Evolutionary conservation across 1,140 invertebrate species (phyloP), one percentile per base, ranked within the genome.

Genomic region (Cyclina sinensis): DNA sequence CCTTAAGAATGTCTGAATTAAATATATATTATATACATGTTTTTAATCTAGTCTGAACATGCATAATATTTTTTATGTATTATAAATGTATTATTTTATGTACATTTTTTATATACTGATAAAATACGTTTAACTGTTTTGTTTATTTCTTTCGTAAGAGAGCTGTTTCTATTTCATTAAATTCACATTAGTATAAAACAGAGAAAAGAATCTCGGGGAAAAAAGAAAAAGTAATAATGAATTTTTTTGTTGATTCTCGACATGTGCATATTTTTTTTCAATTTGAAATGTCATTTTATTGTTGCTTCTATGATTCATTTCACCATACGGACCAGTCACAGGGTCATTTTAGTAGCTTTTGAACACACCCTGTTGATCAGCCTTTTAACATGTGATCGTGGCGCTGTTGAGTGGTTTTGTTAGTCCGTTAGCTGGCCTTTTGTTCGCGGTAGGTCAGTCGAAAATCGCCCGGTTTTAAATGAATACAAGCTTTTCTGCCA

Each of bases 401-500:
- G 12, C 2, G 21, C 14, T 74, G 30, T 12, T n/a, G 21, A 11
- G 12, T 27, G 30, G 0, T 54, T 54, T 78, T 78, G 30, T 51
- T 21, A 30, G 27, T 18, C 21, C 21, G 27, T 51, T 35, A 54
- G 46, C 46, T 3, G 27, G 57, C 43, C 57, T 62, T 27, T 81
- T 81, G 57, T 81, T 65, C 79, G 35, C 12, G 57, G 14, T 43
- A 81, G 54, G 79, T 81, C 79, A 81, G 35, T 65, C 51, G 57
- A 62, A 62, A 62, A 79, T 35, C 32, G 46, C 51, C 5, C 37
- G 18, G 43, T n/a, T 59, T 57, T 30, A n/a, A 32, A 79, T 57
- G 76, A 79, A 57, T 57, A 57, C 12, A 79, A 54, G 0, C 51
- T 30, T 79, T 59, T 79, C 46, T 51, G 21, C 51, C 32, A n/a